Percentiles rank a stretch among this genome's conserved stretches.
phyloP scores from a whole-genome alignment of 2,797 vertebrate species.

The Atherinosoma microstoma region DNA sequence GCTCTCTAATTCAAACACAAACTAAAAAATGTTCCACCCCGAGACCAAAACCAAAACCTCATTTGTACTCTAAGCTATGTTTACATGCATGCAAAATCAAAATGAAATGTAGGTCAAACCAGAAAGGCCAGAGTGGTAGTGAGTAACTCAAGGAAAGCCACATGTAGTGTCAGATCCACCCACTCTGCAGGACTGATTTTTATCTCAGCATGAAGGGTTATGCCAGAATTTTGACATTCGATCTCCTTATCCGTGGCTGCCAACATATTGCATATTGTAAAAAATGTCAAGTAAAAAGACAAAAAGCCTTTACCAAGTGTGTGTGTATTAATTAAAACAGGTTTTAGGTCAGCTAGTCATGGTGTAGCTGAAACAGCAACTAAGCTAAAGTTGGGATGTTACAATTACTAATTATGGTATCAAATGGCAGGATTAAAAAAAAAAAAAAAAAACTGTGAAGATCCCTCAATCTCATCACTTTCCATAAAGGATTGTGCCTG shows the following conservation, averaged over 20 bases:
- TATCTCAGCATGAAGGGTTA: constrained; percentile 28
- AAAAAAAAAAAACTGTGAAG: neutral
- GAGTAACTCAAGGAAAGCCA: constrained; percentile 30
- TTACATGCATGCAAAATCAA: constrained; percentile 43
- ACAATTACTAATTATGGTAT: neutral
- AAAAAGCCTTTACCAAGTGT: neutral
- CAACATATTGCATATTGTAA: constrained; percentile 17
- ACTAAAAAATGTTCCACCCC: constrained; percentile 35
- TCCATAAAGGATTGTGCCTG: neutral
- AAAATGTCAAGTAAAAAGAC: constrained; percentile 15
- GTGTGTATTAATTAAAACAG: neutral
- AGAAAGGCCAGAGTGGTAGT: constrained; percentile 22
- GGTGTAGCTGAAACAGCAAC: neutral
- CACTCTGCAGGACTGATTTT: constrained; percentile 34
- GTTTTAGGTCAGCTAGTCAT: neutral
- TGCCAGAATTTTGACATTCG: constrained; percentile 18
- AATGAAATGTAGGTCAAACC: constrained; percentile 64
- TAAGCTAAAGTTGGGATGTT: neutral
- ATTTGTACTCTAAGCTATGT: constrained; percentile 38
- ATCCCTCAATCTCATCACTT: neutral
- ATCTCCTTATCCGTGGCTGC: constrained; percentile 14
- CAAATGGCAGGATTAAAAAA: neutral
- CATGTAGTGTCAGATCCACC: constrained; percentile 12
- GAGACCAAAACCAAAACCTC: constrained; percentile 28
- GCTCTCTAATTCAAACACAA: constrained; percentile 30